These are phyloP conservation scores for Sebastes oblongus DNA, from an alignment of 2,797 vertebrate genomes.

Conservation along the genomic window DNA sequence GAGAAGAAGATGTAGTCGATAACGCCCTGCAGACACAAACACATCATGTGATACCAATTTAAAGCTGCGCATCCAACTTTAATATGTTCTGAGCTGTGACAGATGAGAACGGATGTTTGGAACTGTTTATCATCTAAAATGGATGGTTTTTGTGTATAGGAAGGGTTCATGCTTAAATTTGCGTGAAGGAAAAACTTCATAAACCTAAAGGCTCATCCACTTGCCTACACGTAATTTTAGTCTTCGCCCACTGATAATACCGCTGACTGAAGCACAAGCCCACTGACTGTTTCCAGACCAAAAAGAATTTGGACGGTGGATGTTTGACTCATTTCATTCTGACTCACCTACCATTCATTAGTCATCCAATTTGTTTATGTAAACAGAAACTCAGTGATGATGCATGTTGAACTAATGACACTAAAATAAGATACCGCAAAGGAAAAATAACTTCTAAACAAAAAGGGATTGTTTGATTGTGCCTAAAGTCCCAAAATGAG, in stretches of 20 bases:
- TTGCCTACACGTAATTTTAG: not conserved
- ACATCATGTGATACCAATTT: not conserved
- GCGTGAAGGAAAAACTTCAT: not conserved
- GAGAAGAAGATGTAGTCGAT: constrained; percentile 99
- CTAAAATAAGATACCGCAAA: not conserved
- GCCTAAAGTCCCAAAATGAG: not conserved
- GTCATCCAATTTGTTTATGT: not conserved
- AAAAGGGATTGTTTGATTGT: not conserved
- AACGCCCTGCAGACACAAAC: constrained; percentile 86
- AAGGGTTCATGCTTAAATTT: not conserved
- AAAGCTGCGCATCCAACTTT: too few species aligned
- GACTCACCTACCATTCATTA: too few species aligned
- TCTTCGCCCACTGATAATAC: not conserved
- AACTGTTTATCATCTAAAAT: not conserved
- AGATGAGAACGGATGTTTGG: too few species aligned
- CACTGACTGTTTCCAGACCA: not conserved
- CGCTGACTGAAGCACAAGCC: not conserved
- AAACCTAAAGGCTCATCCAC: not conserved
- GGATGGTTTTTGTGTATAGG: not conserved
- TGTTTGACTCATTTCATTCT: not conserved
- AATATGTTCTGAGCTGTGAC: not conserved
- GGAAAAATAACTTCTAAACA: not conserved
- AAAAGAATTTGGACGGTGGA: not conserved
- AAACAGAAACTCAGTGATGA: not conserved
- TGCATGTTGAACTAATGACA: not conserved